A percentile compares a stretch with the other conserved stretches of the same genome.
Evolutionary conservation across 2,888 invertebrate species (phyloP).

Genomic region (Pandemis heparana): DNA sequence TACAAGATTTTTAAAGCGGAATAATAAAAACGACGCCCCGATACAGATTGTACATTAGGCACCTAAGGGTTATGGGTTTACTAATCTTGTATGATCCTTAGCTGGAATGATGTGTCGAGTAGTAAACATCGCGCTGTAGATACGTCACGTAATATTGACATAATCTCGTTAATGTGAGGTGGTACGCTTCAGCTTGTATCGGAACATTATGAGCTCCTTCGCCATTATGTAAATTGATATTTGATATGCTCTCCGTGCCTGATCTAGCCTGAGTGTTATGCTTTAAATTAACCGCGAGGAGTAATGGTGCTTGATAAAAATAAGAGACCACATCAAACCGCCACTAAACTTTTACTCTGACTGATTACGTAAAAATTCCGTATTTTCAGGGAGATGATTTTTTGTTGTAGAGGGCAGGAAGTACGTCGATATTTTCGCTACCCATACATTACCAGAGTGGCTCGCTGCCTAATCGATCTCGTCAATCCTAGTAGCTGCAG

Average conservation of each 20-base stretch:
- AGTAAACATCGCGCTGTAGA: constrained; percentile 60
- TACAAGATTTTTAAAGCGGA: constrained; percentile 15
- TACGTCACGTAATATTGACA: constrained; percentile 75
- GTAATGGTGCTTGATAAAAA: constrained; percentile 1
- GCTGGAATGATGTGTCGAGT: constrained; percentile 47
- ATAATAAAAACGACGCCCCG: constrained; percentile 1
- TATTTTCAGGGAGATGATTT: neutral
- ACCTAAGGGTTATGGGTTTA: constrained; percentile 6
- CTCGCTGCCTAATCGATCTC: constrained; percentile 12
- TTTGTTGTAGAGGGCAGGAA: neutral
- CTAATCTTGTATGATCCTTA: constrained; percentile 28
- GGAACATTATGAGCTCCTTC: constrained; percentile 68
- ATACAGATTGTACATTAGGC: neutral
- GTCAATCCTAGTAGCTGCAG: constrained; percentile 25
- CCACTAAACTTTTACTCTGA: neutral
- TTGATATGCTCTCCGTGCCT: constrained; percentile 70
- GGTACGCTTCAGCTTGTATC: constrained; percentile 65
- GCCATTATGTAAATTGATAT: constrained; percentile 77
- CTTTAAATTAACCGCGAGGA: constrained; percentile 17
- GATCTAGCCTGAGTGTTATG: constrained; percentile 57
- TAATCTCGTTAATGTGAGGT: constrained; percentile 71
- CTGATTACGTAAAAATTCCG: too few species aligned
- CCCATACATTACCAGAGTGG: neutral
- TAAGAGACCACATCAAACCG: neutral
- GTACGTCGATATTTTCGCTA: neutral